A percentile compares a stretch with the other conserved stretches of the same genome.
phyloP scores from a whole-genome alignment of 2,888 invertebrate genomes.

The Eilema caniola region DNA sequence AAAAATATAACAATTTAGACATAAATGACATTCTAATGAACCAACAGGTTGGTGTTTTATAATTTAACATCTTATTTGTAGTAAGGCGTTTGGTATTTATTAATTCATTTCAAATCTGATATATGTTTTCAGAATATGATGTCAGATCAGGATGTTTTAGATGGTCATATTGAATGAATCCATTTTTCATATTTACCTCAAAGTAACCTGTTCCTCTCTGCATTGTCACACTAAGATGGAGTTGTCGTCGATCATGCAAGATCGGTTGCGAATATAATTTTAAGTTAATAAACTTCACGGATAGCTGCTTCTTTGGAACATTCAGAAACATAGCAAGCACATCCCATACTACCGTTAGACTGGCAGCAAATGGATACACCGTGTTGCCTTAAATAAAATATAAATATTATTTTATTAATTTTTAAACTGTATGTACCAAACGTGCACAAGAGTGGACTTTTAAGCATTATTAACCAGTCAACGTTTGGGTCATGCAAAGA shows the following conservation, averaged over 20 bases:
- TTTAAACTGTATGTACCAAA: too few species aligned
- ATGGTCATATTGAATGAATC: too few species aligned
- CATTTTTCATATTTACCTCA: constrained; percentile 75
- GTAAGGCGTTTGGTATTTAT: background rate
- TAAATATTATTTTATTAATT: too few species aligned
- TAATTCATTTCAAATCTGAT: background rate
- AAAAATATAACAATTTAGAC: background rate
- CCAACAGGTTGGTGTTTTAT: too few species aligned
- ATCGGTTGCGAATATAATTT: constrained; percentile 87
- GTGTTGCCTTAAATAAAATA: too few species aligned
- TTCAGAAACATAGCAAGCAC: too few species aligned
- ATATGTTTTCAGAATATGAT: background rate
- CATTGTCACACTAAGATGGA: constrained; percentile 85
- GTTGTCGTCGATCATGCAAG: constrained; percentile 76
- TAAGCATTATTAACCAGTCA: too few species aligned
- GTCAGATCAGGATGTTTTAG: background rate
- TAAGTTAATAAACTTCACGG: constrained; percentile 89
- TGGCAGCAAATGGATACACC: too few species aligned
- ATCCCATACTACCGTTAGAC: too few species aligned
- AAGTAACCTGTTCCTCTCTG: constrained; percentile 87
- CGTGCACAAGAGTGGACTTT: too few species aligned
- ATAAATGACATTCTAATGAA: background rate
- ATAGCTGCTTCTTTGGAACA: constrained; percentile 87
- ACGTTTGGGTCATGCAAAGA: too few species aligned
- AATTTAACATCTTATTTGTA: too few species aligned